phyloP scores from a whole-genome alignment of 2,888 invertebrate species.

The Dorcus parallelipipedus region DNA sequence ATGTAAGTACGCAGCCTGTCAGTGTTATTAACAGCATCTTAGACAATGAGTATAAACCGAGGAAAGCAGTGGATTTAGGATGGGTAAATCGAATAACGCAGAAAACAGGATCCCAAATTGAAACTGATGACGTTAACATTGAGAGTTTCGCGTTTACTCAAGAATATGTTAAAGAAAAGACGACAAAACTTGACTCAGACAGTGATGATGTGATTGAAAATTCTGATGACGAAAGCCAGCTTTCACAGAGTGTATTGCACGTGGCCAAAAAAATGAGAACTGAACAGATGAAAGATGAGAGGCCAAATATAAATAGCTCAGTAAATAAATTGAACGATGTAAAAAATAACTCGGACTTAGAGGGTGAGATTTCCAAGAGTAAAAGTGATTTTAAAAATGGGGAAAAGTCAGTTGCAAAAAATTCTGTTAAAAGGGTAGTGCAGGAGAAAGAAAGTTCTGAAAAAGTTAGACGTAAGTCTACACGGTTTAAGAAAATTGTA shows the following conservation, averaged over 20 bases:
- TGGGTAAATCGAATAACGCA: conserved; percentile 57
- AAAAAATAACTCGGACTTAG: not conserved
- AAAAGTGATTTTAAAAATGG: not conserved
- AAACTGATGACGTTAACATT: conserved; percentile 34
- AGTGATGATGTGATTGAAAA: conserved; percentile 64
- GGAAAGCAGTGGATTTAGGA: conserved; percentile 52
- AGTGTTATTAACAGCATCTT: conserved; percentile 37
- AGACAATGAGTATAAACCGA: conserved; percentile 31
- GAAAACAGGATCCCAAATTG: conserved; percentile 21
- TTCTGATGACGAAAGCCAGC: conserved; percentile 42
- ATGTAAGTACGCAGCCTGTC: conserved; percentile 29
- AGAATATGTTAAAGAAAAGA: conserved; percentile 2
- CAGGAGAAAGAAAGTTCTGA: not conserved
- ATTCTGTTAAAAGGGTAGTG: not conserved
- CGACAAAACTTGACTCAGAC: conserved; percentile 47
- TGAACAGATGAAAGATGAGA: not conserved
- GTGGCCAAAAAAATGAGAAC: conserved; percentile 35
- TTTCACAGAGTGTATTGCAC: conserved; percentile 20
- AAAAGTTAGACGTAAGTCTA: conserved; percentile 9
- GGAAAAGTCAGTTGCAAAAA: not conserved
- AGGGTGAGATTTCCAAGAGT: not conserved
- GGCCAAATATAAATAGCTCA: too few relatives aligned
- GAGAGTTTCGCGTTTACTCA: conserved; percentile 28
- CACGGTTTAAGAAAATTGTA: conserved; percentile 25
- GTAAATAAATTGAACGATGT: not conserved